Base-by-base conservation (phyloP, 2,888 invertebrate species). In the Lasioglossum calceatum region DNA sequence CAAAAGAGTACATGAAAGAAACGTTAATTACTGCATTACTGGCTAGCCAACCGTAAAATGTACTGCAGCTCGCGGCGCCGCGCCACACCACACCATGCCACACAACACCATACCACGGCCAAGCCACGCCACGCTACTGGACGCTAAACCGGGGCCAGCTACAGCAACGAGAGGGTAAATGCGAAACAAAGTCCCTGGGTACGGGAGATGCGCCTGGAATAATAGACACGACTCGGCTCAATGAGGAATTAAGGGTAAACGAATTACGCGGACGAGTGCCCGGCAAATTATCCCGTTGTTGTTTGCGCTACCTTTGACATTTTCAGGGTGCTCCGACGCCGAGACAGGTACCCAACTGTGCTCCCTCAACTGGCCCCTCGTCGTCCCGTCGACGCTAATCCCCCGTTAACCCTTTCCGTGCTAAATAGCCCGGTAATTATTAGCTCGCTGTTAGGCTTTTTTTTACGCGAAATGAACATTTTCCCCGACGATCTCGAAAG, bases 1-100 rank as follows among this genome's bases (percentile, higher is more conserved):
- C 89, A 86, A 91, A 91, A 89, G 91, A 90, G 88, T 90, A 90
- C 91, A 92, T 91, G 92, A 93, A 93, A 93, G 93, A 93, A 93
- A 93, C 92, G 92, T 92, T 93, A 93, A 93, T 93, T 93, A 92
- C 90, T 91, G 87, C 92, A 92, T 93, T 92, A 93, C 91, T 85
- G 90, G 90, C 91, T 88, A 86, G 89, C 91, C 91, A 86, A 92
- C 87, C 91, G 87, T 93, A 91, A 92, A 91, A 93, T 92, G 87
- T 92, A 93, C 79, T 86, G 82, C 82, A 85, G 87, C 86, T 86
- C 82, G 83, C 90, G 85, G 87, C 79, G 82, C 77, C 88, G 72
- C 86, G 89, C 74, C 82, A 79, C 81, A 74, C 67, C 19, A 1
- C 36, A 16, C 64, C 14, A 27, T 14, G 8, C 54, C 23, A 23